These are phyloP conservation scores for Nomada ruficornis DNA, from an alignment of 2,888 invertebrate genomes.

Conservation along the genomic window DNA sequence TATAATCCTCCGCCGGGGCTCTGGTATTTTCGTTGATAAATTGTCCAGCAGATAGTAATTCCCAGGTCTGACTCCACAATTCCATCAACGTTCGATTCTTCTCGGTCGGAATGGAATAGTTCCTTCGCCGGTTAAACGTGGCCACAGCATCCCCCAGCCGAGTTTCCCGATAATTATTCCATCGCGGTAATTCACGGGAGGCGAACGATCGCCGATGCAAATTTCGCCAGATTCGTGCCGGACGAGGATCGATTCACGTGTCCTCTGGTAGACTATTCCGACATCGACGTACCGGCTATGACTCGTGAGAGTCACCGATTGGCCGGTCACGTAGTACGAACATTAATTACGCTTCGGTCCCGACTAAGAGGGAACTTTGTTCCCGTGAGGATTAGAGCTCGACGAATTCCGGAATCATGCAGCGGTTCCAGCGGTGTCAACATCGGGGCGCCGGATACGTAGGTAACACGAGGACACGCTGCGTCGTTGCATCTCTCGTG, in stretches of 20 bases:
- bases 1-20: too few relatives aligned
- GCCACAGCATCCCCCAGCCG: slow-evolving; percentile 28
- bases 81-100: background rate
- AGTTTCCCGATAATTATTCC: slow-evolving; percentile 55
- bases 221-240: slow-evolving; percentile 44
- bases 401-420: slow-evolving; percentile 70
- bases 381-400: slow-evolving; percentile 65
- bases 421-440: slow-evolving; percentile 65
- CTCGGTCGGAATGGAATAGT: background rate
- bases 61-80: background rate
- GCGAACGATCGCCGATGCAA: slow-evolving; percentile 61
- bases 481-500: slow-evolving; percentile 52
- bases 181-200: slow-evolving; percentile 51
- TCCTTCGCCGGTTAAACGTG: slow-evolving; percentile 7
- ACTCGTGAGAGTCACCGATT: slow-evolving; percentile 67
- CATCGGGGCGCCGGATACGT: slow-evolving; percentile 60
- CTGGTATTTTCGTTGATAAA: background rate
- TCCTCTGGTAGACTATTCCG: slow-evolving; percentile 47
- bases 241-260: slow-evolving; percentile 56
- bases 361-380: slow-evolving; percentile 71
- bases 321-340: slow-evolving; percentile 68
- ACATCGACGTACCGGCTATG: slow-evolving; percentile 52
- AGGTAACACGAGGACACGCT: slow-evolving; percentile 55
- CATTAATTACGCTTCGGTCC: slow-evolving; percentile 72
- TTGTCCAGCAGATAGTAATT: background rate